Percentiles rank a stretch among this genome's conserved stretches.
Conservation (phyloP, 2,113 vertebrate genomes). For the Lethenteron camtschaticum region DNA sequence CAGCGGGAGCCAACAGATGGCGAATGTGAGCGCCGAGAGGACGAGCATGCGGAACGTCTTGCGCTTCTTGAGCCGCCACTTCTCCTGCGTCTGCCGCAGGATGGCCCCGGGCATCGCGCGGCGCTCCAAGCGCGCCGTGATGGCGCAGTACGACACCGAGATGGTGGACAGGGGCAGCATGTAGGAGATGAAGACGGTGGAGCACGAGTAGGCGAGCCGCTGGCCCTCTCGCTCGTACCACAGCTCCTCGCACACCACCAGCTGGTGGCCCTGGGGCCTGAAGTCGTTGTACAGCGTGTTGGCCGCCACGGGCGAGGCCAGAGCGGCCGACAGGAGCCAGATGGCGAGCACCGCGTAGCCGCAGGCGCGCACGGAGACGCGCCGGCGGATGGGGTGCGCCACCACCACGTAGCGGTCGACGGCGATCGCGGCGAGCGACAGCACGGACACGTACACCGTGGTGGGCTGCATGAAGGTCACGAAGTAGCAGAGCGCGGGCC, state of each 20-base stretch:
- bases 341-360: conserved; percentile 27
- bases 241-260: conserved; percentile 44
- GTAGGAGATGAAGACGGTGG: conserved; percentile 45
- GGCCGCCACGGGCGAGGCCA: conserved; percentile 29
- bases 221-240: conserved; percentile 30
- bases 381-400: conserved; percentile 35
- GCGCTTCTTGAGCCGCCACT: conserved; percentile 12
- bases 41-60: conserved; percentile 41
- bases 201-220: conserved; percentile 42
- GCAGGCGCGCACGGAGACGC: conserved; percentile 32
- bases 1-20: conserved; percentile 55
- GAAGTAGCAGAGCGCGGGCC: conserved; percentile 44
- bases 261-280: not conserved
- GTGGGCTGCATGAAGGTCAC: conserved; percentile 41
- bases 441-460: conserved; percentile 39
- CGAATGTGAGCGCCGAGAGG: conserved; percentile 44
- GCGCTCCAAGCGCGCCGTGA: conserved; percentile 30
- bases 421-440: conserved; percentile 54
- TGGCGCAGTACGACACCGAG: conserved; percentile 46
- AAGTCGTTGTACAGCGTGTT: conserved; percentile 28
- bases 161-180: conserved; percentile 39
- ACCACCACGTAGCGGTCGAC: conserved; percentile 51
- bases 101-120: conserved; percentile 23
- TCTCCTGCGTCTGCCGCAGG: conserved; percentile 10
- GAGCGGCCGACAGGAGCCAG: conserved; percentile 32